These are phyloP conservation scores for Aldabrachelys gigantea DNA, from an alignment of 2,113 vertebrate genomes.

Conservation along the genomic window DNA sequence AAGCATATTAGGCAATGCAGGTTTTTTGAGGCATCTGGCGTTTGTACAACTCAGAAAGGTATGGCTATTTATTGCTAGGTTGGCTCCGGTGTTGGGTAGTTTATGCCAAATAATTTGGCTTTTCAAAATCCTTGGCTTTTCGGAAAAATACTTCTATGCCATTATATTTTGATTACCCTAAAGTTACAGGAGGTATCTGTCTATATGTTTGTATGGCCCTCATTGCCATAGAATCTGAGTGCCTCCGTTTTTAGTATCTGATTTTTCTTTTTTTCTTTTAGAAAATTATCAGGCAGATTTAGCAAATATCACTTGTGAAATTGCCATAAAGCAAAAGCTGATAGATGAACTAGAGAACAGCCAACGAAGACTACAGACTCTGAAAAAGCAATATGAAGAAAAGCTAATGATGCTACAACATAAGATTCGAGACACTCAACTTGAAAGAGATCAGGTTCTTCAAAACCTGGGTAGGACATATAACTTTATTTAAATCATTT, in stretches of 20 bases:
- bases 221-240: background rate
- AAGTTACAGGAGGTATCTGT: background rate
- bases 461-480: slow-evolving; percentile 91
- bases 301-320: slow-evolving; percentile 99
- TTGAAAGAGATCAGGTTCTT: slow-evolving; percentile 96
- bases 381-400: slow-evolving; percentile 97
- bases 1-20: background rate
- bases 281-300: slow-evolving; percentile 95
- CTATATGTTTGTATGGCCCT: background rate
- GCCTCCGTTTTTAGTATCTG: background rate
- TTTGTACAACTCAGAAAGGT: background rate
- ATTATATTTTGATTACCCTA: background rate
- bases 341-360: slow-evolving; percentile 99
- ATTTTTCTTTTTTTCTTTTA: slow-evolving; percentile 66
- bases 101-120: background rate
- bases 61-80: background rate
- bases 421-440: slow-evolving; percentile 96
- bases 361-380: slow-evolving; percentile 93
- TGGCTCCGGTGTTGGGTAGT: background rate
- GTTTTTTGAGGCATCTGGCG: background rate
- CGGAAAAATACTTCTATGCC: background rate
- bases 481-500: background rate
- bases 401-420: slow-evolving; percentile 96
- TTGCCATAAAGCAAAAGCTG: slow-evolving; percentile 98
- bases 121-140: background rate